A percentile compares a stretch with the other conserved stretches of the same genome.
Conservation (phyloP, 2,888 invertebrate genomes). For the Scaptomyza flava region DNA sequence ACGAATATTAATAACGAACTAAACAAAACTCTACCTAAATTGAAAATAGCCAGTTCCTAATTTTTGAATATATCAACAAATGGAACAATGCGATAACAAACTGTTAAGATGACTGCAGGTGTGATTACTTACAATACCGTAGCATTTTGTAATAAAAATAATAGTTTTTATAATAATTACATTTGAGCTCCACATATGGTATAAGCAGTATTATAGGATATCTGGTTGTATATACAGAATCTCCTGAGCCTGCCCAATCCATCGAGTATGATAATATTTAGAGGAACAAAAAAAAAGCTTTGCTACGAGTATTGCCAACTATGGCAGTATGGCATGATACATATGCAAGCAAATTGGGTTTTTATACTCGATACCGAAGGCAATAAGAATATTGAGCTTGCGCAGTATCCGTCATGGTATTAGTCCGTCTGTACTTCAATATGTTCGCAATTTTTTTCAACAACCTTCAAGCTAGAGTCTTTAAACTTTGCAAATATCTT, state of each 20-base stretch:
- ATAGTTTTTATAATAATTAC: conserved; percentile 25
- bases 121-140: conserved; percentile 66
- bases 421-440: no score
- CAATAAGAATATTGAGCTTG: no score
- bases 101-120: conserved; percentile 45
- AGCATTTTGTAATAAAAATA: conserved; percentile 29
- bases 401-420: no score
- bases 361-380: no score
- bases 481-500: no score
- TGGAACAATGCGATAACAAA: conserved; percentile 24
- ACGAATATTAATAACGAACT: conserved; percentile 16
- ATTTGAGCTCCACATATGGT: conserved; percentile 48
- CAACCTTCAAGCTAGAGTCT: no score
- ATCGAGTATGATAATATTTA: conserved; percentile 4
- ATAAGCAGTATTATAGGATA: conserved; percentile 16
- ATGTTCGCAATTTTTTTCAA: no score
- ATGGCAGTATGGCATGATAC: conserved; percentile 10
- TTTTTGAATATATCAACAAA: conserved; percentile 41
- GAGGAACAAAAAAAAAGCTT: background rate
- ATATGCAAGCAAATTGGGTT: conserved; percentile 24
- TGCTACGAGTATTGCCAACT: conserved; percentile 14
- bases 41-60: conserved; percentile 33
- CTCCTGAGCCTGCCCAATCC: conserved; percentile 21
- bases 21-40: conserved; percentile 1
- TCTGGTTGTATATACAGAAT: conserved; percentile 43